These are phyloP conservation scores for Acanthopleura granulata DNA, from an alignment of 2,888 invertebrate genomes.

Conservation along the genomic window DNA sequence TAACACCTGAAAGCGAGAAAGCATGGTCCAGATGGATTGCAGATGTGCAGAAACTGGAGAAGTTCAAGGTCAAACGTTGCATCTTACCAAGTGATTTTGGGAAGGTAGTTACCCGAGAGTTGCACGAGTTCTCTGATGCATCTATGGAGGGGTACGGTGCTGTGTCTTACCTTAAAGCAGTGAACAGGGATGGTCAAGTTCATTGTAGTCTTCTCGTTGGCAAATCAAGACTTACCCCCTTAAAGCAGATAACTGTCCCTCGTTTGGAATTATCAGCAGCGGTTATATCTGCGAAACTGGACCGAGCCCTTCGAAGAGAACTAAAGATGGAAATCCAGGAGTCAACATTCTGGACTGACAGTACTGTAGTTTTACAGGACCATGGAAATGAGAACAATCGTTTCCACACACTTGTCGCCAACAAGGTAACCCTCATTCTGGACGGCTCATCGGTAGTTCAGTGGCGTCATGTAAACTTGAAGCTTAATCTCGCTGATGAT, in stretches of 20 bases:
- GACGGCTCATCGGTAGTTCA: background rate
- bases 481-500: background rate
- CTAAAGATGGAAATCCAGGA: background rate
- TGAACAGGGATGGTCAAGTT: background rate
- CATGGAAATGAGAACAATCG: conserved; percentile 25
- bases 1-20: background rate
- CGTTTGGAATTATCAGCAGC: conserved; percentile 29
- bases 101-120: background rate
- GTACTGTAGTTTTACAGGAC: conserved; percentile 28
- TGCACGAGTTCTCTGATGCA: conserved; percentile 20
- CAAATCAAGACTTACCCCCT: conserved; percentile 25
- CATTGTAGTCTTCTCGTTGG: conserved; percentile 16
- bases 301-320: conserved; percentile 16
- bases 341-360: conserved; percentile 29
- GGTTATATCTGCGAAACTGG: conserved; percentile 21
- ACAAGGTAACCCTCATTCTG: conserved; percentile 10
- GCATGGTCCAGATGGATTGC: background rate
- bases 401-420: conserved; percentile 31
- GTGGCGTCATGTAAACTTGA: background rate
- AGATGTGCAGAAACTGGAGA: background rate
- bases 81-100: conserved; percentile 4
- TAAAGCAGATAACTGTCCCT: conserved; percentile 27
- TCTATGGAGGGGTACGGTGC: conserved; percentile 10
- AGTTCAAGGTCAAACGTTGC: background rate
- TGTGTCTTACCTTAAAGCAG: background rate